A percentile compares a stretch with the other conserved stretches of the same genome.
phyloP scores from a whole-genome alignment of 2,797 vertebrate species.

The Hafferia zeledoni region DNA sequence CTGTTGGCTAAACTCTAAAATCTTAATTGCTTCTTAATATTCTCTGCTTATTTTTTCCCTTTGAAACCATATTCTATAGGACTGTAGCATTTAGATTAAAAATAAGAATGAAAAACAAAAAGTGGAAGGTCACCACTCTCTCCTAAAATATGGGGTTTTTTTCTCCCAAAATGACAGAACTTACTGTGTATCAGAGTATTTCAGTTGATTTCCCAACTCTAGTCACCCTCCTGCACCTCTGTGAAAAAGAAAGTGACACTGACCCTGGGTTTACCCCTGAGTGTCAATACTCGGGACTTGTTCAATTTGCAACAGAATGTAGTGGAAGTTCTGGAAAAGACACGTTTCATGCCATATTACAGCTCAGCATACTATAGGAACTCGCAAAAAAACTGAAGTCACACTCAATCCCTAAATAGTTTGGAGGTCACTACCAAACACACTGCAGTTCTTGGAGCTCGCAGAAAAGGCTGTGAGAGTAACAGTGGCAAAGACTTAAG shows the following conservation, averaged over 20 bases:
- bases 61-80: constrained; percentile 13
- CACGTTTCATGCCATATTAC: not conserved
- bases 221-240: not conserved
- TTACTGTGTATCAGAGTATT: not conserved
- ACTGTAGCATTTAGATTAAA: constrained; percentile 28
- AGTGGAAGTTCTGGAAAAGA: not conserved
- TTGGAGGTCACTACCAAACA: constrained; percentile 38
- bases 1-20: constrained; percentile 69
- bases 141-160: not conserved
- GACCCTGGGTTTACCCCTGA: not conserved
- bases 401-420: constrained; percentile 42
- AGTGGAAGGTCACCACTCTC: constrained; percentile 3
- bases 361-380: not conserved
- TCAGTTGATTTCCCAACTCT: not conserved
- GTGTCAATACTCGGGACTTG: not conserved
- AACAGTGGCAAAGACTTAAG: constrained; percentile 50
- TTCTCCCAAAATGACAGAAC: not conserved
- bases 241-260: not conserved
- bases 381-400: constrained; percentile 1
- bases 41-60: constrained; percentile 38
- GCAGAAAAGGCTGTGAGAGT: constrained; percentile 6
- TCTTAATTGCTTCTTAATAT: constrained; percentile 73
- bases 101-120: constrained; percentile 14
- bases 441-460: not conserved
- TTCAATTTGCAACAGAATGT: not conserved